Base-by-base conservation (phyloP, 2,797 vertebrate genomes). In the Bradypodion pumilum region DNA sequence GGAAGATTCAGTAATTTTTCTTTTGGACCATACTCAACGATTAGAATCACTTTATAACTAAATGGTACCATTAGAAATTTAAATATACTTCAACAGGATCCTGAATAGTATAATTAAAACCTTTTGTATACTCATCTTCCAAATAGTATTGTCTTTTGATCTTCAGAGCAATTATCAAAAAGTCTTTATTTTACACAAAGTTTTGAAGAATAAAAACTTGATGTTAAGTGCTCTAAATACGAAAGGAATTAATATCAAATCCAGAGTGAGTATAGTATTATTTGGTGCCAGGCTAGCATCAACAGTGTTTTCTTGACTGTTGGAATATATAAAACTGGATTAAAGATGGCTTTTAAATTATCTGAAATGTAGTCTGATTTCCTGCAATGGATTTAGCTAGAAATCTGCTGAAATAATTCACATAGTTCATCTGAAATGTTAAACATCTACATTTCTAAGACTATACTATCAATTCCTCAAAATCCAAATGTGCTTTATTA, bases 171-270 rank as follows among this genome's bases (percentile, higher is more conserved):
- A n/a, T 70, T 76, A 72, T 81, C 65, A 81, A 76, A 75, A 85
- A 25, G 23, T 13, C 7, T 81, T 81, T 70, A 85, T 81, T 85
- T 63, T 52, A n/a, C 40, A 46, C 69, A 74, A 65, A 25, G n/a
- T 44, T 62, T 73, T 32, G 63, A 70, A 62, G 56, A 65, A 65
- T 84, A 79, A 40, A 84, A 79, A 65, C 8, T 21, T 83, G 74
- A 68, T 60, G 23, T 81, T 70, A 79, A 79, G 65, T 81, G 80
- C 52, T 49, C 42, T 74, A 81, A 70, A 76, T 23, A 78, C 35
- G 75, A 66, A 49, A 42, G 27, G 56, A n/a, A 81, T 62, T 35
- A 25, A 2, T 60, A 78, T 65, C 72, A 77, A 66, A 40, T 52
- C 37, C 32, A 49, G 42, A 73, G 73, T 0, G 44, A 66, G 23